These are phyloP conservation scores for Siniperca undulata DNA, from an alignment of 2,797 vertebrate species.

Conservation along the genomic window DNA sequence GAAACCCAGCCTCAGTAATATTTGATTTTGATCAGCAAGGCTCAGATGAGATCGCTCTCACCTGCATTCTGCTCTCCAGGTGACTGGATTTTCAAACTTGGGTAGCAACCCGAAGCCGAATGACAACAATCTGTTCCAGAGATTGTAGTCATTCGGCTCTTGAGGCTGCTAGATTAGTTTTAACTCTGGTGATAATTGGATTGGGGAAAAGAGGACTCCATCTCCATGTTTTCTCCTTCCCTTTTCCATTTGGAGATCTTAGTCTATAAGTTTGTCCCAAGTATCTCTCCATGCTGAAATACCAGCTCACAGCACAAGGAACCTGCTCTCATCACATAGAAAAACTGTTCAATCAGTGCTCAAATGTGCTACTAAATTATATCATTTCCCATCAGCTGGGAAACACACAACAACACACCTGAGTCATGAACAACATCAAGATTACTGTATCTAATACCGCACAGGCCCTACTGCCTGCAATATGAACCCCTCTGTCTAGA, in stretches of 20 bases:
- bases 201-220: constrained; percentile 30
- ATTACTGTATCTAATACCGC: constrained; percentile 61
- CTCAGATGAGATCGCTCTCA: constrained; percentile 43
- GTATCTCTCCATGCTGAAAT: constrained; percentile 4
- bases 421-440: constrained; percentile 56
- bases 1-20: constrained; percentile 70
- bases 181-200: constrained; percentile 64
- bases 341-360: constrained; percentile 18
- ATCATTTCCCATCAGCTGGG: constrained; percentile 36
- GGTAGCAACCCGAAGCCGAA: constrained; percentile 23
- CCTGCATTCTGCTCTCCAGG: constrained; percentile 46
- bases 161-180: constrained; percentile 44
- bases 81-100: constrained; percentile 45
- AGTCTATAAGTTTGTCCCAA: not conserved
- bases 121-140: not conserved
- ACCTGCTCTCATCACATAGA: constrained; percentile 1
- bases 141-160: constrained; percentile 18
- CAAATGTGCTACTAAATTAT: constrained; percentile 29
- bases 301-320: not conserved
- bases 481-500: constrained; percentile 80
- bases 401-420: constrained; percentile 54
- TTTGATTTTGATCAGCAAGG: constrained; percentile 67
- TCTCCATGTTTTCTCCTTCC: constrained; percentile 29
- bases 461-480: constrained; percentile 55
- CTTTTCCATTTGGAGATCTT: constrained; percentile 22